phyloP scores from a whole-genome alignment of 2,113 vertebrate species.

The Vicugna pacos region DNA sequence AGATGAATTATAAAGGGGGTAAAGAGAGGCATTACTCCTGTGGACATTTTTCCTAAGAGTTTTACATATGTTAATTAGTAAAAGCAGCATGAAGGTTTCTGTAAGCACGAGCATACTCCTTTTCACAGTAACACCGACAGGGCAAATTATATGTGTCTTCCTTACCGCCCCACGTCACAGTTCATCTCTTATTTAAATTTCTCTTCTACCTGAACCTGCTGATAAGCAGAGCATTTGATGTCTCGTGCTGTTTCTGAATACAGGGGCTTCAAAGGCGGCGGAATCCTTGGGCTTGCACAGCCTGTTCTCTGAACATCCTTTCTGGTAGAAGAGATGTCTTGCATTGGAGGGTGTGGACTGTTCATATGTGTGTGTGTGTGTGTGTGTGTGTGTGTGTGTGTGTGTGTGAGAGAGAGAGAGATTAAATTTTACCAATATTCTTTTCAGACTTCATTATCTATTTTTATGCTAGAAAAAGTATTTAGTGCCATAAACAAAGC shows the following conservation, averaged over 20 bases:
- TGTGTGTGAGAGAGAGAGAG: not conserved
- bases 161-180: constrained; percentile 71
- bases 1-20: constrained; percentile 74
- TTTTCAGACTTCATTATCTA: constrained; percentile 42
- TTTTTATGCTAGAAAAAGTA: constrained; percentile 48
- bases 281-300: constrained; percentile 38
- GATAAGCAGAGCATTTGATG: constrained; percentile 78
- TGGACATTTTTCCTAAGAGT: constrained; percentile 67
- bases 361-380: not conserved
- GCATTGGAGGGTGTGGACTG: not conserved
- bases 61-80: constrained; percentile 83
- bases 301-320: constrained; percentile 70
- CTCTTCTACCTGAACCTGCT: constrained; percentile 72
- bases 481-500: constrained; percentile 40
- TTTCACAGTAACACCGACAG: constrained; percentile 78
- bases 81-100: constrained; percentile 77
- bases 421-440: constrained; percentile 29
- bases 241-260: constrained; percentile 80
- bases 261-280: constrained; percentile 76
- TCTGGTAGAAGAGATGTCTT: constrained; percentile 46
- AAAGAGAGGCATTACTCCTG: constrained; percentile 68
- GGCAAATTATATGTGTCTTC: constrained; percentile 79
- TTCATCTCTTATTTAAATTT: constrained; percentile 88
- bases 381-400: not conserved
- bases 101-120: constrained; percentile 61